A percentile compares a stretch with the other conserved stretches of the same genome.
Conservation (phyloP, 2,888 invertebrate species). For the Amblyjoppa proteus region DNA sequence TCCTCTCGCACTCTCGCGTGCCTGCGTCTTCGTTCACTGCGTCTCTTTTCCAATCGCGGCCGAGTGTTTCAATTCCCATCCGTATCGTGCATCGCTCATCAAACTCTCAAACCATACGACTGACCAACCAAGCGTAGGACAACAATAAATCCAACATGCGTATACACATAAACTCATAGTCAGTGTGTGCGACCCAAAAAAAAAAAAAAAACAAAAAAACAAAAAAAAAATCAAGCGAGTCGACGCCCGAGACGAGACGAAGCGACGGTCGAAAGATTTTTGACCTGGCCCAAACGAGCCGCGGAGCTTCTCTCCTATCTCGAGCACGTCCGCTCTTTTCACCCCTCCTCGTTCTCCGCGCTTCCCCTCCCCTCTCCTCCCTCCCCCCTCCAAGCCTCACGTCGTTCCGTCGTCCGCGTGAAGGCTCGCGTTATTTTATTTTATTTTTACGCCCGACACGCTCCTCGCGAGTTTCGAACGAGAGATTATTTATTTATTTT, state of each 20-base stretch:
- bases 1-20: neutral
- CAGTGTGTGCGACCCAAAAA: neutral
- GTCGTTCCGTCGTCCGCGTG: neutral
- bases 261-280: slow-evolving; percentile 24
- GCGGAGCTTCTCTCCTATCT: slow-evolving; percentile 36
- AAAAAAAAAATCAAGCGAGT: slow-evolving; percentile 35
- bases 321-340: slow-evolving; percentile 21
- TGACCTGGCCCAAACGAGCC: slow-evolving; percentile 34
- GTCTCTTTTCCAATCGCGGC: no score
- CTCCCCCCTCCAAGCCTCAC: neutral
- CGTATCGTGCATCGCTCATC: no score
- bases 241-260: slow-evolving; percentile 51
- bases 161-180: slow-evolving; percentile 13
- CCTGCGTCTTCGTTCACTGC: no score
- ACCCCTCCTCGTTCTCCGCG: slow-evolving; percentile 21
- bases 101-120: neutral
- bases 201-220: slow-evolving; percentile 20
- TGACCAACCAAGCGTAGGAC: slow-evolving; percentile 38
- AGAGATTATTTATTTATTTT: neutral
- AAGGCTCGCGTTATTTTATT: neutral
- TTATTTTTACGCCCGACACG: neutral
- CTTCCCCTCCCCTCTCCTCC: slow-evolving; percentile 23
- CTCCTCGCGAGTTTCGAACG: neutral
- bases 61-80: no score
- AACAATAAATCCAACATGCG: slow-evolving; percentile 5